Evolutionary conservation across 2,113 vertebrate species (phyloP), one percentile per base, ranked within the genome.

Genomic region (Brachionichthys hirsutus): DNA sequence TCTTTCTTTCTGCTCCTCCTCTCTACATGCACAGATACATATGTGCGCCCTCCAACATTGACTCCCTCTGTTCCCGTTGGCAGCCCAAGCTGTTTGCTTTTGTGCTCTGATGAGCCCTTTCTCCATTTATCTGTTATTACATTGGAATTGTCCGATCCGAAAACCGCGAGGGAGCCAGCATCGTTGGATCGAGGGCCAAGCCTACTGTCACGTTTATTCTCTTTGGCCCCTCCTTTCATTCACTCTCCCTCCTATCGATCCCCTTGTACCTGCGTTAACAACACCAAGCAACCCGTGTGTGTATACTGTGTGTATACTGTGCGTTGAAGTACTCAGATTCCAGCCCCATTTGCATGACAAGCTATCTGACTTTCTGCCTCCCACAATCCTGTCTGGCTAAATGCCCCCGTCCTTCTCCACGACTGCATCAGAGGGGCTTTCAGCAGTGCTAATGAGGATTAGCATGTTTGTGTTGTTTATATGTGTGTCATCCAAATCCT

Each of bases 381-480:
- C 73, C 47, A 68, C 73, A 53, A 67, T 62, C 48, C 64, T 45
- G 48, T 58, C 63, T 82, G 76, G 60, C 65, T 74, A 55, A 44
- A 58, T 73, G 75, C 55, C 44, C 48, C 42, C 54, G 35, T 30
- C 2, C 11, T 60, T 73, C 72, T 47, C 54, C 56, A 59, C 62
- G 72, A 44, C 56, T 67, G 78, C 82, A 87, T 87, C 81, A 73
- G 77, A 81, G 79, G 75, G 73, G 85, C 86, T 89, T 88, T 90
- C 85, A 82, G 78, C 83, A 81, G 84, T 79, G 84, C 89, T 90
- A 90, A 89, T 87, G 86, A 89, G 90, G 89, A 92, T 92, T 91
- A 91, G 73, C 84, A 86, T 90, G 87, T 90, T 91, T 89, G 89
- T 89, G 88, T 88, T 89, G 88, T 89, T 89, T 91, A 89, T 88